Evolutionary conservation across 2,888 invertebrate species (phyloP).

Genomic region (Loripinus fragilis): DNA sequence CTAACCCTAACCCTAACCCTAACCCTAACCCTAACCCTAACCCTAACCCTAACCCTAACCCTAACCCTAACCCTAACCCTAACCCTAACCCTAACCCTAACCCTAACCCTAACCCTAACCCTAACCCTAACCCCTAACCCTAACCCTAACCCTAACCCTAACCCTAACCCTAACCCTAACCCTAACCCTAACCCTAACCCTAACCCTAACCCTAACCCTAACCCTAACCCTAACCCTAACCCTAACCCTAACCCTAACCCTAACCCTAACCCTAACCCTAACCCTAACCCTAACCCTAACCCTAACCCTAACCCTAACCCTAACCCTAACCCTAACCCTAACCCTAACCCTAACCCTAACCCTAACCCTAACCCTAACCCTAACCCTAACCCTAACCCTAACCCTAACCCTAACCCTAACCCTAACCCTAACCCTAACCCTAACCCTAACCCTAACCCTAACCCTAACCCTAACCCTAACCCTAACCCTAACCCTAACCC

Average conservation of each 20-base stretch:
- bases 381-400: conserved; percentile 32
- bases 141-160: conserved; percentile 25
- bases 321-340: conserved; percentile 40
- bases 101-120: conserved; percentile 28
- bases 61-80: conserved; percentile 28
- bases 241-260: conserved; percentile 50
- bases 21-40: conserved; percentile 26
- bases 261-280: conserved; percentile 43
- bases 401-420: conserved; percentile 40
- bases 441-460: conserved; percentile 18
- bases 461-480: conserved; percentile 23
- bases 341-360: conserved; percentile 39
- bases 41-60: conserved; percentile 30
- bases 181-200: conserved; percentile 43
- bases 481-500: conserved; percentile 24
- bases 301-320: conserved; percentile 46
- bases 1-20: conserved; percentile 21
- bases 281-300: conserved; percentile 45
- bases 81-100: conserved; percentile 26
- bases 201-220: conserved; percentile 31
- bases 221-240: conserved; percentile 45
- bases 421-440: not conserved
- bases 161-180: conserved; percentile 23
- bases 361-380: conserved; percentile 65
- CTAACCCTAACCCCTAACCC: conserved; percentile 30